Evolutionary conservation across 92 coral and sea anemone species (phyloP).

Genomic region (Nematostella vectensis): DNA sequence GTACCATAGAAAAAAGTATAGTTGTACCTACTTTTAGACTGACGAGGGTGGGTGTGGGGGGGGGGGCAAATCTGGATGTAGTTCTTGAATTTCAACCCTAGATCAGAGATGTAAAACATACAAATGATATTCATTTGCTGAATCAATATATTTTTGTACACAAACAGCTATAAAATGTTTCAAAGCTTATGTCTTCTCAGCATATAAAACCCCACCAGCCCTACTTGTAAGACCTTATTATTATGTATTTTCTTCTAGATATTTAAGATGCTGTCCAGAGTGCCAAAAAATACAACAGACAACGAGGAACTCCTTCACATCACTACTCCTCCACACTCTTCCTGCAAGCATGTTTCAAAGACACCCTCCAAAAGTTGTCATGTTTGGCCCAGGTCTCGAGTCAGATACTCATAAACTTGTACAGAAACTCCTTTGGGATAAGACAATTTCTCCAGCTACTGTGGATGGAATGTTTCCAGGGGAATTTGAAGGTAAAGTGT

Average conservation of each 20-base stretch:
- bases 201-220: no score
- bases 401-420: slow-evolving; percentile 77
- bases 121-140: no score
- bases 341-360: slow-evolving; percentile 55
- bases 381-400: slow-evolving; percentile 99
- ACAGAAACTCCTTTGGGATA: slow-evolving; percentile 57
- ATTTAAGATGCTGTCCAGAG: slow-evolving; percentile 70
- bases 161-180: no score
- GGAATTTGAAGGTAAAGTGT: slow-evolving; percentile 61
- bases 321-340: slow-evolving; percentile 55
- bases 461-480: slow-evolving; percentile 91
- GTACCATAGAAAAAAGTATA: no score
- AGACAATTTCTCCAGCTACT: slow-evolving; percentile 57
- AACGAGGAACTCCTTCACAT: slow-evolving; percentile 45
- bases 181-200: no score
- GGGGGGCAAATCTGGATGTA: no score
- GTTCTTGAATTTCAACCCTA: no score
- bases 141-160: no score
- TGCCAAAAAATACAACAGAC: slow-evolving; percentile 39
- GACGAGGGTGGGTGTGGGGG: no score
- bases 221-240: no score
- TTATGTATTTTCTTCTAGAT: slow-evolving; percentile 29
- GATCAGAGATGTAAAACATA: no score
- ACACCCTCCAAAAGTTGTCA: slow-evolving; percentile 63
- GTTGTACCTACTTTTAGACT: no score